These are phyloP conservation scores for Sceloporus tristichus DNA, from an alignment of 2,113 vertebrate genomes.

Conservation along the genomic window DNA sequence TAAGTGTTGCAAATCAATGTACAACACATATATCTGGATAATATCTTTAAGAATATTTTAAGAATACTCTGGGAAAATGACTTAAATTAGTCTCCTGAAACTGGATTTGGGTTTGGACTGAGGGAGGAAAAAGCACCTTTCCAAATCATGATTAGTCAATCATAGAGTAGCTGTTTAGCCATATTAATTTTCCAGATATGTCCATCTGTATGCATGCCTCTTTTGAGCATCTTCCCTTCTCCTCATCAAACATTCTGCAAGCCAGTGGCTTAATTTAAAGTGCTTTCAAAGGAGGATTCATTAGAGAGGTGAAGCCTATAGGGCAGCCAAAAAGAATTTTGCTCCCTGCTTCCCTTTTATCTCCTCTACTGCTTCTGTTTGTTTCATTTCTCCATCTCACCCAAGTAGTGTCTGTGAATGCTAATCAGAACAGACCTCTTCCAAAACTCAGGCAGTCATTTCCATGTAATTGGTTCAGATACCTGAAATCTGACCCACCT, in stretches of 20 bases:
- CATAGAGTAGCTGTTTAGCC: fast-evolving
- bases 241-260: not conserved
- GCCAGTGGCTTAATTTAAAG: conserved; percentile 9
- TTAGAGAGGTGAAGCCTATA: not conserved
- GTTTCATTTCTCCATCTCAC: conserved; percentile 1
- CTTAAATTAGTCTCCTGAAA: not conserved
- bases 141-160: fast-evolving
- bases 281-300: not conserved
- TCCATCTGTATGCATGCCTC: fast-evolving
- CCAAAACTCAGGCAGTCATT: conserved; percentile 37
- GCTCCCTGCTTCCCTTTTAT: conserved; percentile 20
- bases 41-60: not conserved
- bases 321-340: conserved; percentile 21
- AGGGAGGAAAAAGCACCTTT: not conserved
- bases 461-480: conserved; percentile 45
- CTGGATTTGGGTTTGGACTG: not conserved
- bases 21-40: not conserved
- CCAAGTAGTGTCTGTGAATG: not conserved
- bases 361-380: not conserved
- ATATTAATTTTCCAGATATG: fast-evolving
- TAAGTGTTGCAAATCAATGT: not conserved
- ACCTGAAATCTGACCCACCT: conserved; percentile 35
- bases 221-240: not conserved
- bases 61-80: not conserved
- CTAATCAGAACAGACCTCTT: conserved; percentile 22